Evolutionary conservation across 2,797 vertebrate genomes (phyloP), one percentile per base, ranked within the genome.

Genomic region (Bovichtus variegatus): DNA sequence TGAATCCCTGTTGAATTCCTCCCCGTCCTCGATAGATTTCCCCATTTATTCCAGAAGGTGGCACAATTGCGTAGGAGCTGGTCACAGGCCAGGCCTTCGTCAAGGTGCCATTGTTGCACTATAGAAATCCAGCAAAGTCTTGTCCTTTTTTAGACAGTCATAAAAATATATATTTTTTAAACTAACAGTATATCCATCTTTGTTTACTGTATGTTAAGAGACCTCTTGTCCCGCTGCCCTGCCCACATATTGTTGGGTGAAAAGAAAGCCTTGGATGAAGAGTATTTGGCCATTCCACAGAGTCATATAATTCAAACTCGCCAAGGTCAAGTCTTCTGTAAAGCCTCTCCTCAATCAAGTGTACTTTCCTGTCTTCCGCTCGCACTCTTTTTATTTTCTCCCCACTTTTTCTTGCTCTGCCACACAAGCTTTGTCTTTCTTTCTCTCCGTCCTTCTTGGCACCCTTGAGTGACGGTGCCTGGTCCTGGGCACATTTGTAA

Each of bases 31-130:
- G 44, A 55, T 23, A 27, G 21, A 25, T 50, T 71, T 88, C 50
- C 73, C 66, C 34, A 55, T 72, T 85, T 87, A 54, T 34, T 83
- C 94, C 95, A 95, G 93, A 71, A 96, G 95, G 93, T 94, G 95
- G 94, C 92, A 91, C 82, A 82, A 90, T 95, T 94, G 93, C 89
- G 92, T 91, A 91, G 92, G 89, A 79, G 62, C 92, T 90, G 91
- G 68, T 76, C 58, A 23, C 68, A 67, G 76, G 71, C 46, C 76
- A 78, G 53, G 16, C 72, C 19, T 86, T 81, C 81, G 84, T 36
- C 49, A 10, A 4, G 19, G 41, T 19, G 25, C 71, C 62, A 80
- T 59, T 76, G 81, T 80, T 57, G 65, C 16, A 23, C 41, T 40
- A 77, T 68, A 47, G 71, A 80, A 74, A 65, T 27, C 40, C 71